Conservation (phyloP, 2,888 invertebrate genomes). For the Cheilosia pagana region DNA sequence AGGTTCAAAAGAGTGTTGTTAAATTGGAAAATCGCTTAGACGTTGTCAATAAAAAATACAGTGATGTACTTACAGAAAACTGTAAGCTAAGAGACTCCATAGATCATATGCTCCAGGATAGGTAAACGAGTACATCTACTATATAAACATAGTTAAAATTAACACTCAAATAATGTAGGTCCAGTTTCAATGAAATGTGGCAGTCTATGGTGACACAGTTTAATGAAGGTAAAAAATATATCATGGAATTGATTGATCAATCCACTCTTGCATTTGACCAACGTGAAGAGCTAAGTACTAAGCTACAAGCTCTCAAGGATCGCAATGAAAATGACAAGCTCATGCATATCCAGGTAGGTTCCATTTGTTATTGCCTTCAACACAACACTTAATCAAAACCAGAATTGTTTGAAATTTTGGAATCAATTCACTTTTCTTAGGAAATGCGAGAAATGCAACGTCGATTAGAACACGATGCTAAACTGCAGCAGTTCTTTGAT, state of each 20-base stretch:
- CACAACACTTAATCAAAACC: too few relatives aligned
- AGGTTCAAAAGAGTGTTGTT: slow-evolving; percentile 84
- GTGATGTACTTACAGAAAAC: slow-evolving; percentile 90
- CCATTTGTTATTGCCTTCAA: neutral
- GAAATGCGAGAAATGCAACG: slow-evolving; percentile 95
- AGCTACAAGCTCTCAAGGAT: slow-evolving; percentile 91
- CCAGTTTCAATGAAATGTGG: slow-evolving; percentile 92
- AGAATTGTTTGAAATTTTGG: too few relatives aligned
- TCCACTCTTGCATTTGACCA: slow-evolving; percentile 95
- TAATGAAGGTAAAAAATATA: slow-evolving; percentile 91
- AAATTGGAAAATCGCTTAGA: slow-evolving; percentile 90
- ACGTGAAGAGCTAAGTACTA: slow-evolving; percentile 91
- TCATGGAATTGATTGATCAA: slow-evolving; percentile 93
- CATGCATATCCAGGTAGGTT: slow-evolving; percentile 85
- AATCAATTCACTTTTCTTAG: slow-evolving; percentile 78
- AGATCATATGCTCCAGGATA: slow-evolving; percentile 91
- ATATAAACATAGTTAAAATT: neutral
- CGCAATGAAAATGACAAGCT: slow-evolving; percentile 89
- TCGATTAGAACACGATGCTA: slow-evolving; percentile 92
- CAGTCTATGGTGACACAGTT: slow-evolving; percentile 90
- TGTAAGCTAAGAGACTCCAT: slow-evolving; percentile 90
- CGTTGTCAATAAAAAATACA: slow-evolving; percentile 90
- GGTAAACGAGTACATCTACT: slow-evolving; percentile 83
- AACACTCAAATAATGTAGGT: slow-evolving; percentile 83
- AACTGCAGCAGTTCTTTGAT: slow-evolving; percentile 92